Evolutionary conservation across 2,113 vertebrate species (phyloP).

Genomic region (cattle (Bos taurus)): ARS-UCD2.0 NC_037350.1:50323001-50323500

Average conservation of each 20-base stretch:
- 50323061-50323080: neutral
- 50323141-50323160: neutral
- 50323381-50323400: neutral
- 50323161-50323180: constrained; percentile 10
- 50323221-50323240: constrained; percentile 44
- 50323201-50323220: constrained; percentile 42
- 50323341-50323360: neutral
- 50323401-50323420: neutral
- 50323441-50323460: neutral
- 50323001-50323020: constrained; percentile 15
- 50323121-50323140: neutral
- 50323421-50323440: constrained; percentile 11
- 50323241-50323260: constrained; percentile 46
- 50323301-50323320: constrained; percentile 50
- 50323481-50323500: neutral
- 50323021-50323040: constrained; percentile 17
- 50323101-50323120: neutral
- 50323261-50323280: constrained; percentile 60
- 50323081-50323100: neutral
- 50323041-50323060: neutral
- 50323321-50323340: constrained; percentile 32
- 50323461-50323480: neutral
- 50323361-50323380: neutral
- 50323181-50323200: neutral
- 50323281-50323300: constrained; percentile 54